Conservation (phyloP, 2,888 invertebrate species). For the Gymnoscelis rufifasciata region DNA sequence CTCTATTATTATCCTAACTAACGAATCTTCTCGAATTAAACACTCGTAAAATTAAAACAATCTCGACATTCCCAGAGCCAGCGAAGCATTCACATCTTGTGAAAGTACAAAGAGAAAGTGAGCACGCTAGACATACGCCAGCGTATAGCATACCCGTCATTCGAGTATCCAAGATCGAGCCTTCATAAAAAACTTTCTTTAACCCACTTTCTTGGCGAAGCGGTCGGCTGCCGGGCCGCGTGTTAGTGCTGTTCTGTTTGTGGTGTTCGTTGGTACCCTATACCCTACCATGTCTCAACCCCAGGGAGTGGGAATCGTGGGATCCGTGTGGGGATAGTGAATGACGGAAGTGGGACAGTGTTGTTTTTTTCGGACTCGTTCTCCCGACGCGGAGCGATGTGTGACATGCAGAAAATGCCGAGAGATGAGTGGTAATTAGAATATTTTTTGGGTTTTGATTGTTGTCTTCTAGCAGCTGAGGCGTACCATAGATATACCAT, state of each 20-base stretch:
- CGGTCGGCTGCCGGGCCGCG: constrained; percentile 48
- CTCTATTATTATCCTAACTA: too few relatives aligned
- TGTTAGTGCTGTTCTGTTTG: constrained; percentile 66
- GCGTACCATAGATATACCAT: too few relatives aligned
- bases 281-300: constrained; percentile 72
- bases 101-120: constrained; percentile 79
- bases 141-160: constrained; percentile 39
- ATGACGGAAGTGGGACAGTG: constrained; percentile 56
- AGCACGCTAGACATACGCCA: constrained; percentile 60
- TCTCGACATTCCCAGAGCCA: constrained; percentile 37
- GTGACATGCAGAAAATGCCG: constrained; percentile 75
- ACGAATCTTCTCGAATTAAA: background rate
- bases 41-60: constrained; percentile 7
- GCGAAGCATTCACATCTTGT: constrained; percentile 73
- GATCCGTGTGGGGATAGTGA: constrained; percentile 60
- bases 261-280: constrained; percentile 67
- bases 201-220: constrained; percentile 72
- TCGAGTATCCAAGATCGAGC: constrained; percentile 47
- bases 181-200: constrained; percentile 76
- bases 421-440: constrained; percentile 64
- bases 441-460: constrained; percentile 23
- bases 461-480: background rate
- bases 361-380: constrained; percentile 40
- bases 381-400: constrained; percentile 57
- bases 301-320: constrained; percentile 58